A percentile compares a stretch with the other conserved stretches of the same genome.
phyloP scores from a whole-genome alignment of 2,113 vertebrate species.

The Empidonax traillii region DNA sequence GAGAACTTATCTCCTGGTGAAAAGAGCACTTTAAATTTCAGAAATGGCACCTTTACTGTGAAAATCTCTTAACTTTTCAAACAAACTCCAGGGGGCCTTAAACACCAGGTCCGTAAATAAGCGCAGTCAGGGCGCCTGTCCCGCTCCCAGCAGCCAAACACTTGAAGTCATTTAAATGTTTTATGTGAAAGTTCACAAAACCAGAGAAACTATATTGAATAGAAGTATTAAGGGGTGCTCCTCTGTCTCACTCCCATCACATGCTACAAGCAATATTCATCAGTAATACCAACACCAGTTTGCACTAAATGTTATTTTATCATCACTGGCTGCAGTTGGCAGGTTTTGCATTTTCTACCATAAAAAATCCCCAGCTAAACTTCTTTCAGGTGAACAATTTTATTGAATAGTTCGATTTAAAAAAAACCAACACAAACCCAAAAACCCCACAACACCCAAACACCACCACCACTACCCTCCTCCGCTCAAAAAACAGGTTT shows the following conservation, averaged over 20 bases:
- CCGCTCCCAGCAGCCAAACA: constrained; percentile 36
- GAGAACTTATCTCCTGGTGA: constrained; percentile 79
- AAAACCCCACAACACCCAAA: neutral
- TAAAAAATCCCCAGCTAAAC: neutral
- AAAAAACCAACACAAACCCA: neutral
- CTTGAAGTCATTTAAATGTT: constrained; percentile 24
- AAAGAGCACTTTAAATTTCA: constrained; percentile 82
- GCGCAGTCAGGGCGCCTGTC: constrained; percentile 46
- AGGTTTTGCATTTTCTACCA: neutral
- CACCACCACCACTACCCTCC: neutral
- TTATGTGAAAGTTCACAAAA: constrained; percentile 45
- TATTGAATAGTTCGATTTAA: neutral
- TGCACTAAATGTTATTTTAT: neutral
- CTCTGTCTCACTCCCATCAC: neutral
- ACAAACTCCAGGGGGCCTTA: constrained; percentile 80
- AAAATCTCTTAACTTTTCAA: constrained; percentile 83
- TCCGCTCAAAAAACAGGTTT: neutral
- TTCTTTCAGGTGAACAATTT: neutral
- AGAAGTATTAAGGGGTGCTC: neutral
- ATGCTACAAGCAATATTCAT: neutral
- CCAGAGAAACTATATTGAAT: constrained; percentile 40
- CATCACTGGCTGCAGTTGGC: neutral
- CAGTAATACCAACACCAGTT: neutral
- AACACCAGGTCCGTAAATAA: constrained; percentile 76
- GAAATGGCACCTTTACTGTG: constrained; percentile 78